Conservation (phyloP, 2,888 invertebrate species). For the Gymnosoma rotundatum region DNA sequence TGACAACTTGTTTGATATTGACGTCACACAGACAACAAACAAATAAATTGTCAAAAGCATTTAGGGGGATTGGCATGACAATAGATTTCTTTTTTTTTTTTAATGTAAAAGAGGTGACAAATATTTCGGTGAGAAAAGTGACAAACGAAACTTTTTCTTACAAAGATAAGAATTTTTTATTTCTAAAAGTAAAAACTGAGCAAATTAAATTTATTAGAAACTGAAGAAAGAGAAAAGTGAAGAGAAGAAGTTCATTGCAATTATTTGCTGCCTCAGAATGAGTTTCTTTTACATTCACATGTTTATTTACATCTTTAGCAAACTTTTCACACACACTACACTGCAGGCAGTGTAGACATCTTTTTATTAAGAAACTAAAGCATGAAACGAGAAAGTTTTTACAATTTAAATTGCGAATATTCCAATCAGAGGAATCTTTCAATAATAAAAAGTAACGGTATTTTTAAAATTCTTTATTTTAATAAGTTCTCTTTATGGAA, state of each 20-base stretch:
- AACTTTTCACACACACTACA: too few relatives aligned
- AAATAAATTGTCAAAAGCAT: slow-evolving; percentile 19
- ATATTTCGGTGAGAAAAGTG: slow-evolving; percentile 4
- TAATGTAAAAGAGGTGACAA: slow-evolving; percentile 22
- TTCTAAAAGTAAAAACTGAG: not conserved
- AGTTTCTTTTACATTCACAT: too few relatives aligned
- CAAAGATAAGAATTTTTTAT: slow-evolving; percentile 42
- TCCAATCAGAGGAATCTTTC: too few relatives aligned
- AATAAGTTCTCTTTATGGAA: too few relatives aligned
- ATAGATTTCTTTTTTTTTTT: not conserved
- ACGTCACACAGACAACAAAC: slow-evolving; percentile 39
- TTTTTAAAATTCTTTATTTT: too few relatives aligned
- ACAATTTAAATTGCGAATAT: too few relatives aligned
- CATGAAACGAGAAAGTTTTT: too few relatives aligned
- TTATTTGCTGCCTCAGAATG: slow-evolving; percentile 5
- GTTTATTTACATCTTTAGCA: too few relatives aligned
- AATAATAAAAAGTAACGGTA: too few relatives aligned
- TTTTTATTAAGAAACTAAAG: too few relatives aligned
- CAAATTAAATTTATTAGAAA: not conserved
- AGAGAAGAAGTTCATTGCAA: slow-evolving; percentile 3
- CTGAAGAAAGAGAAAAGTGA: not conserved
- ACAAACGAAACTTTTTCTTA: slow-evolving; percentile 12
- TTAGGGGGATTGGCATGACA: not conserved
- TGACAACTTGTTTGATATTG: slow-evolving; percentile 62
- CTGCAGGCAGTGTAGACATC: too few relatives aligned